phyloP scores from a whole-genome alignment of 2,888 invertebrate genomes.

The Troilus luridus region DNA sequence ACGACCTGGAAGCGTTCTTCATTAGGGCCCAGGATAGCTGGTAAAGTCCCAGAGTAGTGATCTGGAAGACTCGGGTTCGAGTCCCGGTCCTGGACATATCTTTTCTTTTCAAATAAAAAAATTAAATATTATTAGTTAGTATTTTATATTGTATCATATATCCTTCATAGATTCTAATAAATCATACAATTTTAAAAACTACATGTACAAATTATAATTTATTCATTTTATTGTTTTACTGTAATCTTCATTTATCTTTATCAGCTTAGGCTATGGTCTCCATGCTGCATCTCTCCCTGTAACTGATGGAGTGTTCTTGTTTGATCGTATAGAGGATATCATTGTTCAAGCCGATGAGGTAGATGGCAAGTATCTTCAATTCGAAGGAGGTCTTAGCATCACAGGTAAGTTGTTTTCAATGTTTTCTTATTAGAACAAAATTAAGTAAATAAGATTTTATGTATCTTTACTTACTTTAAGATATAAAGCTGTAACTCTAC shows the following conservation, averaged over 20 bases:
- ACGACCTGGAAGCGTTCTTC: too few relatives aligned
- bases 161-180: too few relatives aligned
- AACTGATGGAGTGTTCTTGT: constrained; percentile 76
- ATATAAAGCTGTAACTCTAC: too few relatives aligned
- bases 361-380: constrained; percentile 88
- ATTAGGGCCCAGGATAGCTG: too few relatives aligned
- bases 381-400: constrained; percentile 90
- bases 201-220: background rate
- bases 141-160: background rate
- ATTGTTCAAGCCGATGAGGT: constrained; percentile 96
- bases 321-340: constrained; percentile 90
- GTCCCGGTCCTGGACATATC: too few relatives aligned
- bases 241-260: constrained; percentile 63
- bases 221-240: background rate
- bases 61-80: too few relatives aligned
- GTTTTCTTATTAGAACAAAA: too few relatives aligned
- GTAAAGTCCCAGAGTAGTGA: too few relatives aligned
- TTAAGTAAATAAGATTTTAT: too few relatives aligned
- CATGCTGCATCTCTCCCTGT: constrained; percentile 83
- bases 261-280: constrained; percentile 87
- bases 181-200: background rate
- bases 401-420: constrained; percentile 72
- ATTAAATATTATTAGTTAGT: background rate
- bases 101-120: too few relatives aligned
- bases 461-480: too few relatives aligned